Conservation (phyloP, 2,797 vertebrate genomes). For the Scyliorhinus canicula region DNA sequence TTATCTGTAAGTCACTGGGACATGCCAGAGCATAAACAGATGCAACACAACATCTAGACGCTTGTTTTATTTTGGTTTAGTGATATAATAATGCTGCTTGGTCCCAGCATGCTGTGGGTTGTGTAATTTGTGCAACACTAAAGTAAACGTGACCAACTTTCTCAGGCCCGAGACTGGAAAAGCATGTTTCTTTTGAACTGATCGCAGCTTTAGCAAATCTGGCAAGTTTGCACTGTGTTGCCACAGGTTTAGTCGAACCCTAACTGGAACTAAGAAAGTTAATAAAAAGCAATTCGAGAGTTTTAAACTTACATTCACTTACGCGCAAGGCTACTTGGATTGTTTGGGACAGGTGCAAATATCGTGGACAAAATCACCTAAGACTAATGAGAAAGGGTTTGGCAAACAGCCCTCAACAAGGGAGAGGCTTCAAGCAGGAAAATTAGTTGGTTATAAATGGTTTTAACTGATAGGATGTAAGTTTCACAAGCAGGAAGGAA, state of each 20-base stretch:
- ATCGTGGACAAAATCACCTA: neutral
- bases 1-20: neutral
- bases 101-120: neutral
- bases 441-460: neutral
- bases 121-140: no score
- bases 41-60: neutral
- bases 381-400: neutral
- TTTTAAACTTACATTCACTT: neutral
- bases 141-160: neutral
- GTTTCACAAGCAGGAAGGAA: slow-evolving; percentile 21
- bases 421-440: neutral
- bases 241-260: neutral
- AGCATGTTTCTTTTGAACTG: neutral
- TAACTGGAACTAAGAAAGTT: no score
- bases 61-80: neutral
- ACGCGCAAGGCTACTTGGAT: neutral
- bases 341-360: neutral
- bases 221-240: neutral
- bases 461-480: neutral
- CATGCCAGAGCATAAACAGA: neutral
- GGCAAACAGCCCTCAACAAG: neutral
- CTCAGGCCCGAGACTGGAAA: neutral
- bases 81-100: neutral
- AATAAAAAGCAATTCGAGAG: neutral
- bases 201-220: neutral